Base-by-base conservation (phyloP, 1,140 invertebrate genomes). In the Brachionus paranguensis region DNA sequence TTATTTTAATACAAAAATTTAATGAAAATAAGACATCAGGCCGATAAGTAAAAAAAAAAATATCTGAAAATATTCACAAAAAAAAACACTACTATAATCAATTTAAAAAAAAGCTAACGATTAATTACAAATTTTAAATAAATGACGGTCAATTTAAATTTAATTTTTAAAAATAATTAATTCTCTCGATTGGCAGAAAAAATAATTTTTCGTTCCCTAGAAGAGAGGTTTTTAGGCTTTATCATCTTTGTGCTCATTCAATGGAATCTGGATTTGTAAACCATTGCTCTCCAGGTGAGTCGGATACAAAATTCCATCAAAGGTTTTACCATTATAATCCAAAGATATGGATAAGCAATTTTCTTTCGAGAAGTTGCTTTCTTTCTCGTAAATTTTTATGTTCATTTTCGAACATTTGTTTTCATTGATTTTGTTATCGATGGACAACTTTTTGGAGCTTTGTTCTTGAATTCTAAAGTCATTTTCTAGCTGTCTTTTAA, bases 281-380 rank as follows among this genome's bases (percentile, higher is more conserved):
- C 72, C 72, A 76, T 60, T 79, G 12, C 20, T 79, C 6, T 41
- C 53, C 7, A 79, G 53, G 11, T 8, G 29, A 37, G 33, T 41
- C 12, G 81, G 37, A 47, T 83, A 91, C 45, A 91, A 87, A 27
- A 91, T 89, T 10, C 90, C 90, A 85, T 91, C 90, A 85, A 91
- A 91, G 87, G 89, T 90, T 50, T 89, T 92, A 45, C 96, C 96
- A 88, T 99, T 98, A 53, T 99, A 92, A 89, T 98, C 96, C 93
- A 99, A 95, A 86, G 94, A 96, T 4, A 99, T 95, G 41, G 95
- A 93, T 55, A 99, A 89, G 17, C 96, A 96, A 87, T 81, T 78
- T 24, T 84, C 83, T 24, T 76, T 50, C 0, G 60, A n/a, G 0
- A 81, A 37, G 17, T 64, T 55, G 1, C 10, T 50, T 81, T 64